Evolutionary conservation across 2,113 vertebrate species (phyloP).

Genomic region (Erythrolamprus reginae): DNA sequence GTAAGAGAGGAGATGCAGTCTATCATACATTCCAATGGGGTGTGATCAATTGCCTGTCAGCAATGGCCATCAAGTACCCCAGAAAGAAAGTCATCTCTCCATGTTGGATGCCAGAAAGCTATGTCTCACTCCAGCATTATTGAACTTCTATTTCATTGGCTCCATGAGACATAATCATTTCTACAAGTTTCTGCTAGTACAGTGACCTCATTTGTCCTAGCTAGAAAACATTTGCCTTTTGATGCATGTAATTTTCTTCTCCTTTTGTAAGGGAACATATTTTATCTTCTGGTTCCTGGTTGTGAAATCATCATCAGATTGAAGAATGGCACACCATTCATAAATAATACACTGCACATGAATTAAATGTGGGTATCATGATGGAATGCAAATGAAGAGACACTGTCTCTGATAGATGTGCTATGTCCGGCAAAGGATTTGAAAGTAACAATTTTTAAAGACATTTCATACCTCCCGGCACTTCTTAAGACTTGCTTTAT

Average conservation of each 20-base stretch:
- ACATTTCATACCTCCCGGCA: neutral
- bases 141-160: conserved; percentile 8
- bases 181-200: conserved; percentile 13
- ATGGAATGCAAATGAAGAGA: neutral
- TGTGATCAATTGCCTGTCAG: neutral
- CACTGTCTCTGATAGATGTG: conserved; percentile 11
- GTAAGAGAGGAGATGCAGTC: neutral
- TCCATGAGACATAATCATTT: conserved; percentile 16
- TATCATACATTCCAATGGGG: neutral
- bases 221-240: conserved; percentile 38
- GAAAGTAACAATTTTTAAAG: neutral
- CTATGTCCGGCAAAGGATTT: conserved; percentile 16
- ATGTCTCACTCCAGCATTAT: neutral
- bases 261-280: conserved; percentile 2
- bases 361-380: neutral
- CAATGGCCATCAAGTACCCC: neutral
- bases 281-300: conserved; percentile 33
- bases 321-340: conserved; percentile 10
- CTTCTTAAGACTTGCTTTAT: neutral
- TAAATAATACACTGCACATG: conserved; percentile 20
- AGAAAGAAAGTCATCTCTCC: conserved; percentile 4
- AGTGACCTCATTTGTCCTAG: conserved; percentile 44
- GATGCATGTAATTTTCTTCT: conserved; percentile 47
- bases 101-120: neutral
- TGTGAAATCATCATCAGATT: conserved; percentile 22